Base-by-base conservation (phyloP, 2,797 vertebrate species). In the Jordanella pulchra region DNA sequence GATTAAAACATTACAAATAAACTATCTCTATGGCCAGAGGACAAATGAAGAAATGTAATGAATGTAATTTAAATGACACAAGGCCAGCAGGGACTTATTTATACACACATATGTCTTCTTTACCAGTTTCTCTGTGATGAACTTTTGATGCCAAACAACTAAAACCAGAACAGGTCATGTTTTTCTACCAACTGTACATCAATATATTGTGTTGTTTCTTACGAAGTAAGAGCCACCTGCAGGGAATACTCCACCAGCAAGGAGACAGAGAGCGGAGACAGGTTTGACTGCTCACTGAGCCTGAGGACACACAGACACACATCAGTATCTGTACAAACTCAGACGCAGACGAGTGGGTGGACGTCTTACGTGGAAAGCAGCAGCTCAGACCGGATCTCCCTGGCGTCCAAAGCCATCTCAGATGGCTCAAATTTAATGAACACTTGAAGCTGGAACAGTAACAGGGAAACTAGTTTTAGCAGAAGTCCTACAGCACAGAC, bases 281-380 rank as follows among this genome's bases (percentile, higher is more conserved):
- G 88, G 60, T 94, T 88, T 0, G 86, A 81, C 90, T 98, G 97
- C 28, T 92, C 90, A 79, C 97, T 98, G 72, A 94, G 93, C 81
- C 96, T 97, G 90, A 77, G 39, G 54, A 87, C 66, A 86, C 27
- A 81, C 18, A 82, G 42, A 78, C 3, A 72, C 10, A 0, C 18
- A 2, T 72, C 14, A 82, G 28, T 10, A 67, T 21, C 18, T 11
- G 17, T 55, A 65, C 14, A 45, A 10, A 53, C 1, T 6, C 6
- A 45, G 21, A 56, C 10, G 7, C n/a, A n/a, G 47, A 50, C 28
- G 18, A 73, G 45, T n/a, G 45, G 68, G 69, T 71, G 69, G 44
- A 72, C n/a, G 70, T 80, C 95, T 87, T 94, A 98, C 97, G 97
- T 99, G 79, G 94, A 95, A 23, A 97, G 91, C 55, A 95, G 93